A percentile compares a stretch with the other conserved stretches of the same genome.
Evolutionary conservation across 2,113 vertebrate genomes (phyloP).

Genomic region (Canis aureus): DNA sequence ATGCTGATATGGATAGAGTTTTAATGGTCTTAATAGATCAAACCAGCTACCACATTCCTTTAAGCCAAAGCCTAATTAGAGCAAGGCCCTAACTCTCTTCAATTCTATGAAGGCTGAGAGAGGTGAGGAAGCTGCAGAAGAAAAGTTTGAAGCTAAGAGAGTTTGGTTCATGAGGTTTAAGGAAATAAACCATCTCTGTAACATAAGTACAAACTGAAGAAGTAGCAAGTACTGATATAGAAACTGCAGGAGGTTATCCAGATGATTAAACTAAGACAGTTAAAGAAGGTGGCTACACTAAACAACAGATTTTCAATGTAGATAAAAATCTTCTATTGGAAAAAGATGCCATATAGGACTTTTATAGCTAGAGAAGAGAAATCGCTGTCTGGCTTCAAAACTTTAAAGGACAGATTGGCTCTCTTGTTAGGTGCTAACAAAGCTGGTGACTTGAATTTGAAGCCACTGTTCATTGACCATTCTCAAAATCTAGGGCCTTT

Average conservation of each 20-base stretch:
- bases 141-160: background rate
- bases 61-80: background rate
- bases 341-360: background rate
- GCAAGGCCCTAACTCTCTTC: background rate
- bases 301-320: background rate
- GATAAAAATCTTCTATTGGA: background rate
- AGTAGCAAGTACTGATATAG: background rate
- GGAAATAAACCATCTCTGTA: background rate
- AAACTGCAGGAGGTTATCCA: background rate
- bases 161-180: background rate
- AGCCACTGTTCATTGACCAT: background rate
- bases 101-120: background rate
- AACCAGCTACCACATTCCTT: background rate
- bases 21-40: background rate
- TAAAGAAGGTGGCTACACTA: background rate
- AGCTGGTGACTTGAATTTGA: background rate
- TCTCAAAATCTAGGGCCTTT: background rate
- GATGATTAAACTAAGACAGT: background rate
- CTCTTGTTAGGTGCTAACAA: background rate
- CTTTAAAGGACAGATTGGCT: background rate
- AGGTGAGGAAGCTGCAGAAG: background rate
- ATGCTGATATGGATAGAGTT: background rate
- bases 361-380: background rate
- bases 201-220: background rate
- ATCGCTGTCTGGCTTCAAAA: background rate